Base-by-base conservation (phyloP, 2,888 invertebrate genomes). In the Gordius sp. region DNA sequence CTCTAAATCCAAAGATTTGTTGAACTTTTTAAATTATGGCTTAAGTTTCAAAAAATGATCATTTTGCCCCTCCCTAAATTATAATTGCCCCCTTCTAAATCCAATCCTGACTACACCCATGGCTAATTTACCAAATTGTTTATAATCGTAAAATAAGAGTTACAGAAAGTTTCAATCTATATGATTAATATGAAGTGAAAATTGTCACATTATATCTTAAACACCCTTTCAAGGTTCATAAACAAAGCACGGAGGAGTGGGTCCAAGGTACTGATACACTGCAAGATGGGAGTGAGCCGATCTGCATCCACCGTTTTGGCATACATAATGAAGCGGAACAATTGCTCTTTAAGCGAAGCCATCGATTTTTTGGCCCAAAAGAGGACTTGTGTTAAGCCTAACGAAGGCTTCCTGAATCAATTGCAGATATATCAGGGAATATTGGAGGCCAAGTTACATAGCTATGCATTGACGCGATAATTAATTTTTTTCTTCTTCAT, bases 201-300 rank as follows among this genome's bases (percentile, higher is more conserved):
- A 28, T 20, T 53, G 57, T 54, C 60, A 59, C 56, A 39, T 39
- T 13, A 39, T 39, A 13, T 13, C 39, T n/a, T 39, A 13, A 13
- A 13, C n/a, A 13, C 39, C 39, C 39, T 39, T 52, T 52, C 16
- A 23, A 61, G 79, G 78, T 33, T n/a, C 39, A 33, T n/a, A 8
- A 33, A 33, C 39, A 33, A 33, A 13, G 8, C 39, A 33, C 8
- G n/a, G 8, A 33, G 8, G 8, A n/a, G 39, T 33, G n/a, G n/a
- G 8, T n/a, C 83, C 59, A 86, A 86, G 72, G 87, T 89, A 58
- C 74, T 97, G 64, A 93, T 97, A 56, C 93, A 97, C 70, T 97
- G 97, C 71, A 93, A 93, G 73, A 93, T 93, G 87, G 97, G 97
- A 25, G 84, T 97, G 60, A 91, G 89, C 69, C 76, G 93, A 62